phyloP scores from a whole-genome alignment of 2,113 vertebrate genomes.

The Rhegmatorhina hoffmannsi region DNA sequence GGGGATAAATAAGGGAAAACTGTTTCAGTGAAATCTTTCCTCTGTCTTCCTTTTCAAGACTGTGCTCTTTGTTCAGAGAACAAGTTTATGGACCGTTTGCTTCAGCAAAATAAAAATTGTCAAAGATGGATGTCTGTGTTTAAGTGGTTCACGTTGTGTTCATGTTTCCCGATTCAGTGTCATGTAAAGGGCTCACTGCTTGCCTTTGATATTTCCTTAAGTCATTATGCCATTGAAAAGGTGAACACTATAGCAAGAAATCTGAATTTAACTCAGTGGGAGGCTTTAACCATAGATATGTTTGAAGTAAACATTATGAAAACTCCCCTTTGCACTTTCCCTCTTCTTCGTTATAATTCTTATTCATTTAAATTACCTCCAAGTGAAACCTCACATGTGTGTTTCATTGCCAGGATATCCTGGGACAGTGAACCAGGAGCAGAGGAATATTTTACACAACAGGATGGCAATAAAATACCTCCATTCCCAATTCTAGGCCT shows the following conservation, averaged over 20 bases:
- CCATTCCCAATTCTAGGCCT: neutral
- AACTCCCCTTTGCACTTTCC: neutral
- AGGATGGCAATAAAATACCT: neutral
- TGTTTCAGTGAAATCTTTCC: neutral
- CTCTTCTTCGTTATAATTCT: neutral
- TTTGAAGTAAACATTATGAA: neutral
- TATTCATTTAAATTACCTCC: neutral
- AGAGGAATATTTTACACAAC: neutral
- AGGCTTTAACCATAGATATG: neutral
- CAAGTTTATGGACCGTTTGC: neutral
- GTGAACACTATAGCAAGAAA: neutral
- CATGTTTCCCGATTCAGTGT: neutral
- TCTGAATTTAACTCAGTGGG: neutral
- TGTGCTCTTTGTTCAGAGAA: neutral
- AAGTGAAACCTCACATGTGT: neutral
- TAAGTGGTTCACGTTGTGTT: neutral
- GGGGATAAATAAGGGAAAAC: neutral
- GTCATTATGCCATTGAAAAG: neutral
- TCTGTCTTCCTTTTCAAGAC: neutral
- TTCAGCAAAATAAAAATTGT: neutral
- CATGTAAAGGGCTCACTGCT: neutral
- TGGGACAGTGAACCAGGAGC: neutral
- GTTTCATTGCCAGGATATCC: neutral
- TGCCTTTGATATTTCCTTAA: neutral
- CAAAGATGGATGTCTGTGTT: neutral